Conservation (phyloP, 2,797 vertebrate genomes). For the Dryobates pubescens region DNA sequence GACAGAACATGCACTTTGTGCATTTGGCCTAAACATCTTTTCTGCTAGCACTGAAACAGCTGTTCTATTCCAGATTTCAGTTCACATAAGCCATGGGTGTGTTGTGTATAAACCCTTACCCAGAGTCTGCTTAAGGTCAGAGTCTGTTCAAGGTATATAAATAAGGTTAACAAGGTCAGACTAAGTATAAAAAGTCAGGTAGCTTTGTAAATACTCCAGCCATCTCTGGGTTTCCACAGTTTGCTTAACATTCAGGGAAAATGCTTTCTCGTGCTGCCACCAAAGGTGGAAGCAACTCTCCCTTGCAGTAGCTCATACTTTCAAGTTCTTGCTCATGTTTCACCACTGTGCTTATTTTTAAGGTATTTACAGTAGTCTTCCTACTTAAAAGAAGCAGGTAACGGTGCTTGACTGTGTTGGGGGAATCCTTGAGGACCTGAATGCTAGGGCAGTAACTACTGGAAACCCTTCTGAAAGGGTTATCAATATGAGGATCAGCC, state of each 20-base stretch:
- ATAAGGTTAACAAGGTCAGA: not conserved
- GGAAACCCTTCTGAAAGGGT: not conserved
- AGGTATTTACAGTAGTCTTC: not conserved
- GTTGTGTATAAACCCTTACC: not conserved
- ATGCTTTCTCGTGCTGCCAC: not conserved
- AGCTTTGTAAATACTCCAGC: not conserved
- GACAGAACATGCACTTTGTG: accelerated
- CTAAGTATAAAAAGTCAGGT: not conserved
- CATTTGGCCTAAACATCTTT: not conserved
- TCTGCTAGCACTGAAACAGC: not conserved
- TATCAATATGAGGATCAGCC: not conserved
- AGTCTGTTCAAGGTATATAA: not conserved
- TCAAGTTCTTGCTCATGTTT: not conserved
- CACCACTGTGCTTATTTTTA: not conserved
- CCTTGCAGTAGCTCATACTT: not conserved
- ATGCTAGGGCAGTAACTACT: not conserved
- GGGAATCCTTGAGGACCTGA: not conserved
- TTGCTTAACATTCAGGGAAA: not conserved
- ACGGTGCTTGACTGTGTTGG: not conserved
- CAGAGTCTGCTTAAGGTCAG: not conserved
- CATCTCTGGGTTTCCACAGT: not conserved
- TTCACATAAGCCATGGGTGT: not conserved
- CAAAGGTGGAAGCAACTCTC: not conserved
- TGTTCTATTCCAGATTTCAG: not conserved
- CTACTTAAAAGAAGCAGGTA: not conserved